Conservation (phyloP, 2,888 invertebrate genomes). For the Clivina fossor region DNA sequence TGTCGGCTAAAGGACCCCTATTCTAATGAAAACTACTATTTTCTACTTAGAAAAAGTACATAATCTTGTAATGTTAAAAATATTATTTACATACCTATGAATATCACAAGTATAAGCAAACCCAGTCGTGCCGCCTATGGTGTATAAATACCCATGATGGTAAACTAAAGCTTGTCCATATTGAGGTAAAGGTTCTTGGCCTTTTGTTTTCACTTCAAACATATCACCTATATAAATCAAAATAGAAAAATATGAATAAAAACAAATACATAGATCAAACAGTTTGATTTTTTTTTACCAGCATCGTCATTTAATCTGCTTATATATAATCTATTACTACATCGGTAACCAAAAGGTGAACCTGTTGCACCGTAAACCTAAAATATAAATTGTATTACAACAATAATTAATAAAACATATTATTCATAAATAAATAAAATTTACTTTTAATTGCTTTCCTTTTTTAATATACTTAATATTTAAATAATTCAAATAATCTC, state of each 20-base stretch:
- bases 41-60: no score
- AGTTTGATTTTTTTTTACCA: no score
- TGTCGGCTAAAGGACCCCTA: no score
- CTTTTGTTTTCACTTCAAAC: constrained; percentile 64
- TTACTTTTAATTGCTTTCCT: no score
- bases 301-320: constrained; percentile 62
- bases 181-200: constrained; percentile 74
- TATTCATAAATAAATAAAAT: neutral
- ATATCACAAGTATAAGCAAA: constrained; percentile 88
- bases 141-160: constrained; percentile 72
- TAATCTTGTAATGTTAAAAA: no score
- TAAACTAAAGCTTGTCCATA: constrained; percentile 86
- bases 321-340: constrained; percentile 76
- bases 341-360: constrained; percentile 82
- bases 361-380: constrained; percentile 90
- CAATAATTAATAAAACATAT: neutral
- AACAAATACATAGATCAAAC: no score
- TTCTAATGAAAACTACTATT: no score
- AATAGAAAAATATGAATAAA: no score
- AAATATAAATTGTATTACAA: constrained; percentile 42
- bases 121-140: constrained; percentile 91
- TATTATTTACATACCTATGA: no score
- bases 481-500: no score
- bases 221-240: constrained; percentile 57
- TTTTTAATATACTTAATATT: no score